These are phyloP conservation scores for Adineta ricciae DNA, from an alignment of 2,888 invertebrate species.

Conservation along the genomic window DNA sequence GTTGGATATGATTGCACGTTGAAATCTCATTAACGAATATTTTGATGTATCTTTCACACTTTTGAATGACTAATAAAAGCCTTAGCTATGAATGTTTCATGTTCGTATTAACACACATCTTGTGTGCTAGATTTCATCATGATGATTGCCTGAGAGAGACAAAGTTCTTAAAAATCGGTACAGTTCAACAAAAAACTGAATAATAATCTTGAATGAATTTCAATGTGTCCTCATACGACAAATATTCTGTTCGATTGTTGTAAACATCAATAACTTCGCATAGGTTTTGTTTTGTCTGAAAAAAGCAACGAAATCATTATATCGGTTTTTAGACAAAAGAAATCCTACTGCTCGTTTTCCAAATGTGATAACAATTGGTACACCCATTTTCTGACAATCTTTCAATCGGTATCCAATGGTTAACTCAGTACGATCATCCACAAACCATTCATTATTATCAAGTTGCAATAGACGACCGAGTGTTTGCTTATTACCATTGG, in stretches of 20 bases:
- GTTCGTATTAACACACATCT: too few species aligned
- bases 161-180: too few species aligned
- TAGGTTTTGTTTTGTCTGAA: not conserved
- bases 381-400: conserved; percentile 25
- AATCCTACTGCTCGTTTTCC: conserved; percentile 21
- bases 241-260: conserved; percentile 12
- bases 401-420: conserved; percentile 31
- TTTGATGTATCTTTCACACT: too few species aligned
- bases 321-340: too few species aligned
- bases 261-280: conserved; percentile 9
- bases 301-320: not conserved
- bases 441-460: conserved; percentile 22
- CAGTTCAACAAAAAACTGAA: not conserved
- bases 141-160: too few species aligned
- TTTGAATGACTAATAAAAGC: too few species aligned
- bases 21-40: too few species aligned
- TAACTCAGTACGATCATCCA: conserved; percentile 30
- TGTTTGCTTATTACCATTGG: conserved; percentile 1
- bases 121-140: too few species aligned
- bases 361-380: conserved; percentile 24
- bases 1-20: too few species aligned
- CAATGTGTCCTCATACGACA: not conserved
- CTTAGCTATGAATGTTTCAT: too few species aligned
- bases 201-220: not conserved
- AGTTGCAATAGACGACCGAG: conserved; percentile 5